A percentile compares a stretch with the other conserved stretches of the same genome.
phyloP scores from a whole-genome alignment of 2,888 invertebrate genomes.

The Slavum lentiscoides region DNA sequence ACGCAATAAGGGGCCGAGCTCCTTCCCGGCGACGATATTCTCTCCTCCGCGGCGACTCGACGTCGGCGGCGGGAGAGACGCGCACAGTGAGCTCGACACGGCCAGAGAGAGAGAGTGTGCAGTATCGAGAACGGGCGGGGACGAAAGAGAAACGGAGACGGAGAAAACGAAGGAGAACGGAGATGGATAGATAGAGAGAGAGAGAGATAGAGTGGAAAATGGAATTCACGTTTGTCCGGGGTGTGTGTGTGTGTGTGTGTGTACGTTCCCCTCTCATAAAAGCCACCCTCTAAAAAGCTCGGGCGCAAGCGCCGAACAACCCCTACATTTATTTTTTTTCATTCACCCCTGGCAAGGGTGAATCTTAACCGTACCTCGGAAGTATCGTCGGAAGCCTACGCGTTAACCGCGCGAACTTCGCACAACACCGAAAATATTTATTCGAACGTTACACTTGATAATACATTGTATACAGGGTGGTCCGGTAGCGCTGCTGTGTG shows the following conservation, averaged over 20 bases:
- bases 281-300: conserved; percentile 51
- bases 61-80: no score
- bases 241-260: conserved; percentile 25
- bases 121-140: not conserved
- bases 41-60: not conserved
- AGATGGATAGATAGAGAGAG: conserved; percentile 7
- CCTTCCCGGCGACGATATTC: conserved; percentile 27
- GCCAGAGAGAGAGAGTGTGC: no score
- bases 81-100: not conserved
- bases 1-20: conserved; percentile 46
- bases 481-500: not conserved
- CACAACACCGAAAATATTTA: conserved; percentile 6
- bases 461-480: not conserved
- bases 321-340: conserved; percentile 42
- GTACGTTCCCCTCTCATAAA: conserved; percentile 44
- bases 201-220: conserved; percentile 23
- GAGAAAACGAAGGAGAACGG: conserved; percentile 1
- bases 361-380: conserved; percentile 45
- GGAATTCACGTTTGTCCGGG: conserved; percentile 34
- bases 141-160: not conserved
- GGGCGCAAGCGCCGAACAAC: conserved; percentile 47
- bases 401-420: not conserved
- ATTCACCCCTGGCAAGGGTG: conserved; percentile 16
- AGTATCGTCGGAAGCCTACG: not conserved
- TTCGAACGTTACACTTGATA: not conserved